A percentile compares a stretch with the other conserved stretches of the same genome.
Conservation (phyloP, 1,140 invertebrate genomes). For the Papilio polyxenes region DNA sequence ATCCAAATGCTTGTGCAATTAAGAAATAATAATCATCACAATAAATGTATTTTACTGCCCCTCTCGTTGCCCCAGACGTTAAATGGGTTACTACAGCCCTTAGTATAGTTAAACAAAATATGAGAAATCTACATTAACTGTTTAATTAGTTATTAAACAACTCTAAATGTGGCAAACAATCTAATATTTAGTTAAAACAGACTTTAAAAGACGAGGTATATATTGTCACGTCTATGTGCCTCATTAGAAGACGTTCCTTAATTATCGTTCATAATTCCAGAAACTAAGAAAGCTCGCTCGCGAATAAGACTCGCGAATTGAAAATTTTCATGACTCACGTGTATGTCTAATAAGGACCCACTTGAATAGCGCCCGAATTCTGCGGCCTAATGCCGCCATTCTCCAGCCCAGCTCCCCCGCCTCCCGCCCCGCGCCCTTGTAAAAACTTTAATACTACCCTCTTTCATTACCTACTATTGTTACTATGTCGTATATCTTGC, state of each 20-base stretch:
- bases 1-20: neutral
- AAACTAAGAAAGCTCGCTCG: neutral
- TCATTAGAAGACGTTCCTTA: neutral
- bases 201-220: neutral
- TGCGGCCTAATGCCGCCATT: neutral
- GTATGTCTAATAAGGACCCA: slow-evolving; percentile 13
- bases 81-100: no score
- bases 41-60: no score
- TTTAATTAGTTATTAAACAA: no score
- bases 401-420: no score
- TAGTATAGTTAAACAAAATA: no score
- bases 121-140: neutral
- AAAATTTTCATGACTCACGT: slow-evolving; percentile 14
- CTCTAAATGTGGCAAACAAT: no score
- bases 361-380: slow-evolving; percentile 33
- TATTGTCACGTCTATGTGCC: neutral
- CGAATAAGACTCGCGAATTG: slow-evolving; percentile 28
- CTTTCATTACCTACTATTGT: slow-evolving; percentile 18
- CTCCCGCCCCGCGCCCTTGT: neutral
- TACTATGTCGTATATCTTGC: neutral
- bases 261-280: neutral
- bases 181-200: neutral
- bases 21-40: no score
- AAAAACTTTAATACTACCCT: slow-evolving; percentile 19
- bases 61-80: neutral